Evolutionary conservation across 2,888 invertebrate species (phyloP).

Genomic region (Drosophila incognita): DNA sequence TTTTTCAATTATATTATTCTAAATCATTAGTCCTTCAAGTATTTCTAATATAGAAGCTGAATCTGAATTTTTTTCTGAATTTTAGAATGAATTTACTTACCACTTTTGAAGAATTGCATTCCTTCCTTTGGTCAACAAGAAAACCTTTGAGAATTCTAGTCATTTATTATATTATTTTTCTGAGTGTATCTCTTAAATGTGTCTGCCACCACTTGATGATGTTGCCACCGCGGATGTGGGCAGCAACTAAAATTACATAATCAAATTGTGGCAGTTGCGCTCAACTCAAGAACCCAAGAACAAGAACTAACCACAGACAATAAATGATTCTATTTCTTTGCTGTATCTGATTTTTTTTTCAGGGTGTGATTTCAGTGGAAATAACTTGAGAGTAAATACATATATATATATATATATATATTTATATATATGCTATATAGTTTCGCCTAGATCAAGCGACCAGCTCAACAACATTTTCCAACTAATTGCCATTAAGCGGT

Average conservation of each 20-base stretch:
- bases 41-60: too few species aligned
- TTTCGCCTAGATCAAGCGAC: slow-evolving; percentile 20
- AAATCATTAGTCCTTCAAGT: too few species aligned
- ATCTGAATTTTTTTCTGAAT: too few species aligned
- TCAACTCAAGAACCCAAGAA: slow-evolving; percentile 40
- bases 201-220: slow-evolving; percentile 36
- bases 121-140: too few species aligned
- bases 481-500: slow-evolving; percentile 74
- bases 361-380: slow-evolving; percentile 68
- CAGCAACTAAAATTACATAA: slow-evolving; percentile 64
- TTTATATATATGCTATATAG: neutral
- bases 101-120: too few species aligned
- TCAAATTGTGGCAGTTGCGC: slow-evolving; percentile 50
- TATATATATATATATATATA: neutral
- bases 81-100: too few species aligned
- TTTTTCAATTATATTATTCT: too few species aligned
- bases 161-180: neutral
- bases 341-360: neutral
- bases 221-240: slow-evolving; percentile 42
- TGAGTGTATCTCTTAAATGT: neutral
- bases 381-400: neutral
- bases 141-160: too few species aligned
- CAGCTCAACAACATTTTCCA: slow-evolving; percentile 64
- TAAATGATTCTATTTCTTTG: slow-evolving; percentile 7
- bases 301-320: slow-evolving; percentile 54